Evolutionary conservation across 1,140 invertebrate genomes (phyloP), one percentile per base, ranked within the genome.

Genomic region (Leptinotarsa defecta): DNA sequence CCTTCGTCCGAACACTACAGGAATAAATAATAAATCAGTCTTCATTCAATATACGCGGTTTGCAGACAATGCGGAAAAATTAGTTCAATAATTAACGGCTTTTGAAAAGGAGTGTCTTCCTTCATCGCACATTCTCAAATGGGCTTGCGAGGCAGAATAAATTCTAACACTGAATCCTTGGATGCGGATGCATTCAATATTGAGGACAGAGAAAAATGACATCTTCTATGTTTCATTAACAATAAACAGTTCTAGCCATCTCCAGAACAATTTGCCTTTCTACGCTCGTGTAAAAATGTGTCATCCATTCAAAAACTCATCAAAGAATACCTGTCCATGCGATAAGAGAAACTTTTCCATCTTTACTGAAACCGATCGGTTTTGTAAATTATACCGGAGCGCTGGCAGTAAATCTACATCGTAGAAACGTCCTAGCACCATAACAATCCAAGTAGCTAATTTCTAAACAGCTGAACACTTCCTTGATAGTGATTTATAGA

Each of bases 21-120:
- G n/a, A 57, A 57, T 57, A 57, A 57, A 57, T 57, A 57, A 57
- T 57, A 57, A n/a, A 57, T 57, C 52, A 57, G 52, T 57, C 52
- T 15, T 57, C 52, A 17, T 57, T 57, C 52, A 57, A 57, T 57
- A 57, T 57, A 57, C n/a, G 52, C 52, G 52, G n/a, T 8, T 15
- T 17, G 52, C 52, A 57, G n/a, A 57, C 52, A 57, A 57, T 57
- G 52, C 52, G 52, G 52, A 57, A 57, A 57, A 57, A 57, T 57
- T 17, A 57, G 52, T 57, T 19, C 15, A 57, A 57, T 57, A 57
- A 57, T 57, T 57, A 57, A 15, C 52, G n/a, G 4, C 52, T 57
- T 19, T 57, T 19, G 52, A 4, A 15, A 57, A 57, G 52, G 52
- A 57, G 52, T 57, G 52, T 57, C n/a, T 57, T 17, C 52, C 52